Base-by-base conservation (phyloP, 1,140 invertebrate species). In the Portunus trituberculatus region DNA sequence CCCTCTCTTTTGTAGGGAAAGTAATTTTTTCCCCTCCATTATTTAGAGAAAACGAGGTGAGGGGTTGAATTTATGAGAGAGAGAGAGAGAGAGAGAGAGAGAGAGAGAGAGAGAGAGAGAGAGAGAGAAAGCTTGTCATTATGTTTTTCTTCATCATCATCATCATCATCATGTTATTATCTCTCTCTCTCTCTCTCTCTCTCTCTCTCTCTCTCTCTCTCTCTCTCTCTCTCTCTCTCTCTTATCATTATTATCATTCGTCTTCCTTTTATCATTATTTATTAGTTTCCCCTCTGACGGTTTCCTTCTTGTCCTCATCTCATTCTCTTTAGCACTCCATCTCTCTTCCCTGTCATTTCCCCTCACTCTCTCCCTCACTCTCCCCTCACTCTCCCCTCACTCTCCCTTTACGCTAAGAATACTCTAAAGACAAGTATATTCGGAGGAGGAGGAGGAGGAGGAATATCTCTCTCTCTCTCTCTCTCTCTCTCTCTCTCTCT, bases 91-190 rank as follows among this genome's bases (percentile, higher is more conserved):
- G 83, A 48, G 45, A 86, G 67, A 86, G 83, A 29, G 82, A 93
- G 92, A 86, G 92, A 86, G 82, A 86, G 67, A 86, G 76, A 86
- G 83, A 86, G 83, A 93, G 32, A 93, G 92, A 93, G 92, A 48
- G 82, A 93, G 76, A 93, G 76, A 48, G 92, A 93, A 76, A 25
- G 12, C 87, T 89, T n/a, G 8, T 25, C n/a, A 76, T n/a, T 76
- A 76, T n/a, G 1, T n/a, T n/a, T n/a, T n/a, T 8, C n/a, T 2
- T n/a, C 20, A 76, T 20, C 6, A 76, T 20, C 20, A 76, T n/a
- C n/a, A n/a, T n/a, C 20, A 76, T n/a, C 20, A 76, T n/a, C n/a
- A 76, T 76, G 20, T 76, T 76, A 76, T 25, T 76, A n/a, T n/a
- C n/a, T n/a, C n/a, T n/a, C n/a, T n/a, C n/a, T 12, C 59, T 89